phyloP scores from a whole-genome alignment of 2,113 vertebrate genomes.

The Prunella fulvescens region DNA sequence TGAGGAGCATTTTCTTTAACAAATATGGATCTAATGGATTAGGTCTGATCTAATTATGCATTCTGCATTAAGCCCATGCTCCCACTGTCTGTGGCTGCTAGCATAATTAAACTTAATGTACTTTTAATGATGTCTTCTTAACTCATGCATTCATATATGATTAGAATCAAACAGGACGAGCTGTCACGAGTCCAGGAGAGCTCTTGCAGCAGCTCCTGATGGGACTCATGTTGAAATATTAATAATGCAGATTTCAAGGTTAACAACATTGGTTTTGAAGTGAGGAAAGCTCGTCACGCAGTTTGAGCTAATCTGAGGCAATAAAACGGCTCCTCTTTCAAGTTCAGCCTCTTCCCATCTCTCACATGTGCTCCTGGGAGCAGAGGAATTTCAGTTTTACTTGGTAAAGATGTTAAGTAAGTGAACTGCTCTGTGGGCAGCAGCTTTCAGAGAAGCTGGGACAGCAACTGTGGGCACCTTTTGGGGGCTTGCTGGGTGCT shows the following conservation, averaged over 20 bases:
- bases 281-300: conserved; percentile 31
- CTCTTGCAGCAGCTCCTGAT: background rate
- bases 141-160: conserved; percentile 70
- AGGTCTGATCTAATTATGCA: conserved; percentile 71
- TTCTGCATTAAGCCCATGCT: conserved; percentile 63
- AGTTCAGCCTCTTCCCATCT: background rate
- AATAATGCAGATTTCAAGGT: conserved; percentile 57
- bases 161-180: conserved; percentile 71
- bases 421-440: background rate
- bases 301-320: conserved; percentile 47
- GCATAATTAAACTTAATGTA: conserved; percentile 80
- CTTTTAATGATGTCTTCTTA: conserved; percentile 81
- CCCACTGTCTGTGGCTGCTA: conserved; percentile 62
- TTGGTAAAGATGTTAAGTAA: background rate
- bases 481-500: background rate
- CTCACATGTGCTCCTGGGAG: background rate
- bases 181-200: conserved; percentile 48
- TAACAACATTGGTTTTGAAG: conserved; percentile 42
- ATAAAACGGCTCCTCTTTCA: conserved; percentile 31
- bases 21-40: conserved; percentile 73
- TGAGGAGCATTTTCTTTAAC: conserved; percentile 66
- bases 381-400: background rate
- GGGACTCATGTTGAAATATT: conserved; percentile 48
- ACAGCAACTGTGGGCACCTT: background rate
- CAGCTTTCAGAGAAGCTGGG: background rate